A percentile compares a stretch with the other conserved stretches of the same genome.
Evolutionary conservation across 2,797 vertebrate species (phyloP).

Genomic region (Eulemur albifrons): DNA sequence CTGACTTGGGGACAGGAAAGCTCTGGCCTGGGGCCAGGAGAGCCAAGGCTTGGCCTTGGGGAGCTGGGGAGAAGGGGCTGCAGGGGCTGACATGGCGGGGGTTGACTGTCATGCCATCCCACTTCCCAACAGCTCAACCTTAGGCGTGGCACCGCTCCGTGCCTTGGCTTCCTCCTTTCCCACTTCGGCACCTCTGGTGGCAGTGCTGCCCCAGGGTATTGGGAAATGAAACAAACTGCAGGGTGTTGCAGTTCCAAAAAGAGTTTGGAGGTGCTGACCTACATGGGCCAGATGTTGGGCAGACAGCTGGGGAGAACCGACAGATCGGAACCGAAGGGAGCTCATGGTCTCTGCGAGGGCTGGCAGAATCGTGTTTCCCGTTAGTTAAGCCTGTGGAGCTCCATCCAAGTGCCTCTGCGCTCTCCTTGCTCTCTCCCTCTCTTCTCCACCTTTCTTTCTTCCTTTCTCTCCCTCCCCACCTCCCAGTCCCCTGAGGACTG

Average conservation of each 20-base stretch:
- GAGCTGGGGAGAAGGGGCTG: background rate
- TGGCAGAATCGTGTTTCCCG: background rate
- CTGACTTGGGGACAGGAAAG: background rate
- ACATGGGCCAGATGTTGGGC: conserved; percentile 62
- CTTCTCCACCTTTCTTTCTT: background rate
- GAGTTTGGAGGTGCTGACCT: conserved; percentile 44
- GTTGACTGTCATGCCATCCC: background rate
- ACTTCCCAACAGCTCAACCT: background rate
- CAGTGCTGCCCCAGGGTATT: background rate
- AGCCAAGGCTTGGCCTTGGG: background rate
- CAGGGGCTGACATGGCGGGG: background rate
- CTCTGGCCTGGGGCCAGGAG: background rate
- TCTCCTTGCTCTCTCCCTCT: accelerated
- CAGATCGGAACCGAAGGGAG: background rate
- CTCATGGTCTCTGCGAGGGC: background rate
- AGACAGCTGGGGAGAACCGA: background rate
- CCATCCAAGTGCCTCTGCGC: background rate
- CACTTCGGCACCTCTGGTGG: background rate
- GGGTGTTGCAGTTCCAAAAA: background rate
- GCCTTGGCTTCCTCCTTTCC: background rate
- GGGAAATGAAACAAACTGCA: conserved; percentile 28
- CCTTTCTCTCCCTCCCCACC: background rate
- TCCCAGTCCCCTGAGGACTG: background rate
- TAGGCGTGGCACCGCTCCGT: accelerated
- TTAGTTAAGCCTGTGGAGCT: background rate